phyloP scores from a whole-genome alignment of 2,888 invertebrate species.

The Cheiracanthium punctorium region DNA sequence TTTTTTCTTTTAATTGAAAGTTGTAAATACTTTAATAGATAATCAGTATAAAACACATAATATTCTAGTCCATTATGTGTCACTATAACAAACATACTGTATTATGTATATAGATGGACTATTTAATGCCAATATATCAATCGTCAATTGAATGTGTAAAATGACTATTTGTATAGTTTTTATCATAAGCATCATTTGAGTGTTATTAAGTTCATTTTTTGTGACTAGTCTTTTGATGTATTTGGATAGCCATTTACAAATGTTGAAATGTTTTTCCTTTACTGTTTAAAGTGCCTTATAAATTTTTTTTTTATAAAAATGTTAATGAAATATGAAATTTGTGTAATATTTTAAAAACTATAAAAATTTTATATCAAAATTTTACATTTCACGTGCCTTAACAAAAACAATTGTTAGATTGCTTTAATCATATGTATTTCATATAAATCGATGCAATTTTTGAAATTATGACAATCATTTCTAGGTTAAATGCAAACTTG shows the following conservation, averaged over 20 bases:
- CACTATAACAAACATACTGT: not conserved
- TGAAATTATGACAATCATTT: no score
- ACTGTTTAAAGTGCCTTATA: not conserved
- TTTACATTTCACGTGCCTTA: no score
- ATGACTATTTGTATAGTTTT: not conserved
- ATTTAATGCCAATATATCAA: slow-evolving; percentile 13
- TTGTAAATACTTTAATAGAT: no score
- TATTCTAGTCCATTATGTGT: not conserved
- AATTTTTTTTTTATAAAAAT: not conserved
- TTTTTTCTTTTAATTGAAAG: no score
- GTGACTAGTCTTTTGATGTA: not conserved
- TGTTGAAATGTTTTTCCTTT: not conserved
- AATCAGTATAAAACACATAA: no score
- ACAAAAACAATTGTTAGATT: no score
- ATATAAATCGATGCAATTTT: no score
- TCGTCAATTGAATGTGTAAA: not conserved
- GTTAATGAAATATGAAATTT: not conserved
- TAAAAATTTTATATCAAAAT: no score
- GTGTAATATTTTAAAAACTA: no score
- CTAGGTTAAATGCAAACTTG: no score
- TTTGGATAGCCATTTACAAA: not conserved
- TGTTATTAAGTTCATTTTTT: not conserved
- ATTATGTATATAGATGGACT: slow-evolving; percentile 3
- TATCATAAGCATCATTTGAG: not conserved
- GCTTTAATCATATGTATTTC: no score